Percentiles rank a stretch among this genome's conserved stretches.
Evolutionary conservation across 2,113 vertebrate species (phyloP).

Genomic region (Lepidothrix coronata): DNA sequence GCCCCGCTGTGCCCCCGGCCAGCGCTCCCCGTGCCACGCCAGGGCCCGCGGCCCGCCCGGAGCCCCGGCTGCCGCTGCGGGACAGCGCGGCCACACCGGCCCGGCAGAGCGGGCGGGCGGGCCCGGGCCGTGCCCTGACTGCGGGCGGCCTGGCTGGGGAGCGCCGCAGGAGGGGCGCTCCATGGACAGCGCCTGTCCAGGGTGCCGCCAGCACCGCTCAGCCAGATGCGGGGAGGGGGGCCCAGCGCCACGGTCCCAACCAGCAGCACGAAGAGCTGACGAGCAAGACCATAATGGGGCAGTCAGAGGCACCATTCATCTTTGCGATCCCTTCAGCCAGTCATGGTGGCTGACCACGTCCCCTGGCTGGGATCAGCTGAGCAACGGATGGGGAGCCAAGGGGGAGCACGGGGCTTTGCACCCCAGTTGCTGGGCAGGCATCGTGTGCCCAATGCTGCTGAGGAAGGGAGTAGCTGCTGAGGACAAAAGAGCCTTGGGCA

Average conservation of each 20-base stretch:
- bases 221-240: not conserved
- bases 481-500: not conserved
- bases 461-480: not conserved
- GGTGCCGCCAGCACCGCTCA: not conserved
- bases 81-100: too few species aligned
- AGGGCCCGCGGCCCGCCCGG: not conserved
- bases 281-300: not conserved
- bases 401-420: fast-evolving
- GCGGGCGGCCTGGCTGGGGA: not conserved
- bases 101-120: not conserved
- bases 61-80: not conserved
- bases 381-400: fast-evolving
- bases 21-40: not conserved
- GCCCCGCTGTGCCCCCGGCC: not conserved
- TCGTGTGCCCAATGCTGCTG: not conserved
- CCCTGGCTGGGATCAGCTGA: not conserved
- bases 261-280: not conserved
- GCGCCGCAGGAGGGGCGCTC: too few species aligned
- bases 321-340: not conserved
- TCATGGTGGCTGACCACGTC: fast-evolving
- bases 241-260: fast-evolving
- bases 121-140: not conserved
- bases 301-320: not conserved
- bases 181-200: fast-evolving
- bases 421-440: not conserved